Evolutionary conservation across 2,888 invertebrate species (phyloP).

Genomic region (Tetranychus piercei): DNA sequence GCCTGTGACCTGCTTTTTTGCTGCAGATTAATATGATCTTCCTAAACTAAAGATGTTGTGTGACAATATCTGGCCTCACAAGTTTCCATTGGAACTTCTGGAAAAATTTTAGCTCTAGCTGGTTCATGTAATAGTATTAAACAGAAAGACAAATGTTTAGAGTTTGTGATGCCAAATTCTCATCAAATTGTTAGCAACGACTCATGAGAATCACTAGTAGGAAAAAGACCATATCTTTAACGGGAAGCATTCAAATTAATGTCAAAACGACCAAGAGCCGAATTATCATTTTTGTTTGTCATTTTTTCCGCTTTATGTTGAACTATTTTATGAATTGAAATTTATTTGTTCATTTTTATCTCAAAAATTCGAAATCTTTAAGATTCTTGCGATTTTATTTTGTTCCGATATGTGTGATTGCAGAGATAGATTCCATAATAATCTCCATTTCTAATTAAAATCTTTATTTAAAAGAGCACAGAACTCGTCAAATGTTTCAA

Average conservation of each 20-base stretch:
- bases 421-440: no score
- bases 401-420: no score
- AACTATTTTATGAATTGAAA: no score
- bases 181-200: neutral
- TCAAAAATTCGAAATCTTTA: no score
- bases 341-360: no score
- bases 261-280: neutral
- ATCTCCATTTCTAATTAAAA: no score
- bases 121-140: neutral
- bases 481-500: no score
- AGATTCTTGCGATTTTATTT: no score
- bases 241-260: slow-evolving; percentile 8
- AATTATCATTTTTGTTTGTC: no score
- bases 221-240: slow-evolving; percentile 7
- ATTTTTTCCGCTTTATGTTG: no score
- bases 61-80: slow-evolving; percentile 3
- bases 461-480: no score
- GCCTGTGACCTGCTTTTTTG: slow-evolving; percentile 8
- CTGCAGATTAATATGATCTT: slow-evolving; percentile 8
- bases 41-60: slow-evolving; percentile 4
- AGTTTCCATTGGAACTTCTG: neutral
- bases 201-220: neutral
- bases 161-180: slow-evolving; percentile 1
- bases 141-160: slow-evolving; percentile 6
- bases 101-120: slow-evolving; percentile 9